Evolutionary conservation across 2,113 vertebrate species (phyloP), one percentile per base, ranked within the genome.

Genomic region (Etia nguti): DNA sequence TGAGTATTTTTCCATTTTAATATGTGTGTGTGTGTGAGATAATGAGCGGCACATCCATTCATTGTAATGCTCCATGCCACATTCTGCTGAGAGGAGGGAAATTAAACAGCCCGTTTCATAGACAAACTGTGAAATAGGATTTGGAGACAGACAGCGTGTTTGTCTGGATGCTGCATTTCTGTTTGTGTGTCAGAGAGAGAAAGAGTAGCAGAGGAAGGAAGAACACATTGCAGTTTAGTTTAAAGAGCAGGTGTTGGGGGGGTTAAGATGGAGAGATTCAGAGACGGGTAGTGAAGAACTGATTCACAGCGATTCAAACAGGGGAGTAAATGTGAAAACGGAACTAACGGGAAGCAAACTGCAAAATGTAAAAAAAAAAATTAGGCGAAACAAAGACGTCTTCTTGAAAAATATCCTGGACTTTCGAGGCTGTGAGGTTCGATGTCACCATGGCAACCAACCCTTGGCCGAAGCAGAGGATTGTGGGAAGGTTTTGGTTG

Each of bases 81-180:
- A 6, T 85, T 90, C 70, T 91, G 86, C 86, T 82, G 80, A 88
- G 90, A 83, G 50, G 56, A 34, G 62, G 77, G 4, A 83, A 82
- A 89, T 92, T 83, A 83, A 90, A 89, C 56, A 48, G 84, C 88
- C 89, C 34, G 16, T 86, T 88, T 75, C 75, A 81, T 56, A 89
- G 92, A 92, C 92, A 59, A 79, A 81, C 83, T 86, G 92, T 93
- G 92, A 92, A 94, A 92, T 36, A 82, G 91, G 93, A 93, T 95
- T 90, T 92, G 41, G 20, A 89, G 85, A 55, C 82, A 89, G 84
- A 86, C 83, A 22, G 52, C 22, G n/a, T 79, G 13, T 88, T 87
- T 70, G 80, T 93, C 55, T 89, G 83, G 34, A 2, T 84, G 60
- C 60, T 20, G 60, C 11, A 15, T 52, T 18, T 79, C 20, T 81